A percentile compares a stretch with the other conserved stretches of the same genome.
phyloP scores from a whole-genome alignment of 2,797 vertebrate species.

The Paedocypris micromegethes region DNA sequence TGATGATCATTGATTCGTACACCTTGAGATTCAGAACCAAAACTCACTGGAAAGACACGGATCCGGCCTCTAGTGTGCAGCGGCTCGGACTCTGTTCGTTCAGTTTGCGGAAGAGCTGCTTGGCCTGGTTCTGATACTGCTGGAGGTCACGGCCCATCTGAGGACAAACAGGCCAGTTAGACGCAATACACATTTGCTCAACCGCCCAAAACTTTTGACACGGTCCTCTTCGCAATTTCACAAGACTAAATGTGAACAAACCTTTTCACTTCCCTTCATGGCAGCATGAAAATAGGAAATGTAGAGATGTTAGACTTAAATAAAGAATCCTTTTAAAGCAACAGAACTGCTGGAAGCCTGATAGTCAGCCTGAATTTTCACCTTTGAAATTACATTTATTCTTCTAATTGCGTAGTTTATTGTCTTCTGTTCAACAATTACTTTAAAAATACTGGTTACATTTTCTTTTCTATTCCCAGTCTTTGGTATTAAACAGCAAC shows the following conservation, averaged over 20 bases:
- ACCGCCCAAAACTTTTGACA: background rate
- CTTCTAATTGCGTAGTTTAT: no score
- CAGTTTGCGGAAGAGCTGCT: slow-evolving; percentile 93
- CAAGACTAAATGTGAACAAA: slow-evolving; percentile 62
- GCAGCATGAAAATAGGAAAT: slow-evolving; percentile 59
- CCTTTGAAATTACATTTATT: no score
- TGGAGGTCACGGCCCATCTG: slow-evolving; percentile 94
- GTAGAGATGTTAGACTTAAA: slow-evolving; percentile 43
- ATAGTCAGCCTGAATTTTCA: background rate
- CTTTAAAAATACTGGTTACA: no score
- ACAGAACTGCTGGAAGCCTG: background rate
- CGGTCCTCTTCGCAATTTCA: slow-evolving; percentile 33
- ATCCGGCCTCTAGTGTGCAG: slow-evolving; percentile 92
- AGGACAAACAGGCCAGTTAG: slow-evolving; percentile 44
- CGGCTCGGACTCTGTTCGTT: slow-evolving; percentile 95
- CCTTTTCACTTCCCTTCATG: slow-evolving; percentile 78
- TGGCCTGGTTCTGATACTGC: slow-evolving; percentile 96
- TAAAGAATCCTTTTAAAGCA: background rate
- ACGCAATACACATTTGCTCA: background rate
- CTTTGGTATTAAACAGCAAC: no score
- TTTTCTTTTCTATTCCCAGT: no score
- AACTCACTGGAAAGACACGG: slow-evolving; percentile 95
- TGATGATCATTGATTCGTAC: no score
- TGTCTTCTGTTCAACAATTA: no score
- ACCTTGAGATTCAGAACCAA: background rate